Percentiles rank a stretch among this genome's conserved stretches.
These are phyloP conservation scores for Tenualosa thibaudeaui DNA, from an alignment of 2,797 vertebrate genomes.

Conservation along the genomic window DNA sequence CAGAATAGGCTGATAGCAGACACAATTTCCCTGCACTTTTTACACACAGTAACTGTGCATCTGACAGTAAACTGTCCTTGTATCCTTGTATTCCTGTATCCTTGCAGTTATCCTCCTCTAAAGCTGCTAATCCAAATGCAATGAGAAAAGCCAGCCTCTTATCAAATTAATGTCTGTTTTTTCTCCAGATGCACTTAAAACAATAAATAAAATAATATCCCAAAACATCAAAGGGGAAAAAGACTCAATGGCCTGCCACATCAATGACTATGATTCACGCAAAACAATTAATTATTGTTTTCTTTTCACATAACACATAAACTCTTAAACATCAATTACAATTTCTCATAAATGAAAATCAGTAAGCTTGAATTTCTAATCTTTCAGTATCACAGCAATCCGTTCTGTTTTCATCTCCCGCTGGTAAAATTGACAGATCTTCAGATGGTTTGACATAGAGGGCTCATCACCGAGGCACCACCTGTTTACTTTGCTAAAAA, in stretches of 20 bases:
- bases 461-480: slow-evolving; percentile 77
- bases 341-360: slow-evolving; percentile 51
- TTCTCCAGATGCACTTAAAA: background rate
- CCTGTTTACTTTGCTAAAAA: slow-evolving; percentile 83
- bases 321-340: background rate
- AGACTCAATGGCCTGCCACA: background rate
- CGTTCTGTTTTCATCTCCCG: slow-evolving; percentile 78
- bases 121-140: background rate
- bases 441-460: slow-evolving; percentile 87
- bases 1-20: too few relatives aligned
- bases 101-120: too few relatives aligned
- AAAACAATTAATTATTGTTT: background rate
- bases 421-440: slow-evolving; percentile 83
- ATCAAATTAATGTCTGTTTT: background rate
- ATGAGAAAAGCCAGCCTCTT: background rate
- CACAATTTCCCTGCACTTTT: too few relatives aligned
- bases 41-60: too few relatives aligned
- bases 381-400: slow-evolving; percentile 70
- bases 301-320: background rate
- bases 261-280: background rate
- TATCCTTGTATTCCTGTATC: too few relatives aligned
- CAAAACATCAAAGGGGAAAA: background rate
- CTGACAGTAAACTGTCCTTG: too few relatives aligned
- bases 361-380: slow-evolving; percentile 71
- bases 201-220: background rate